Percentiles rank a stretch among this genome's conserved stretches.
These are phyloP conservation scores for Erpornis zantholeuca DNA, from an alignment of 2,113 vertebrate species.

Conservation along the genomic window DNA sequence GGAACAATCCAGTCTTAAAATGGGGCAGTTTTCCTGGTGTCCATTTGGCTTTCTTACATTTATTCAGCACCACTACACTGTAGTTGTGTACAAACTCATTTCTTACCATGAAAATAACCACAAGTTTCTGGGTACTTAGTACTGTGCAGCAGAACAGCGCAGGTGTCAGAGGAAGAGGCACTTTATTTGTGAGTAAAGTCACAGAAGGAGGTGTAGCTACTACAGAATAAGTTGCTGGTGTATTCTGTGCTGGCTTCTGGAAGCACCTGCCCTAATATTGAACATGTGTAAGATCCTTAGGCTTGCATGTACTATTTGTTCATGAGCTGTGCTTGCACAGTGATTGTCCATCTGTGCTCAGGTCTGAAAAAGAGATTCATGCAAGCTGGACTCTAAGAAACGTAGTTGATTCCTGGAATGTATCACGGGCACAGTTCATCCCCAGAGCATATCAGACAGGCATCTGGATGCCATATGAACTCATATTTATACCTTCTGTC, in stretches of 20 bases:
- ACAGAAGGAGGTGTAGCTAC: not conserved
- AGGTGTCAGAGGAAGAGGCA: not conserved
- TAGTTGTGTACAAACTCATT: not conserved
- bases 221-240: not conserved
- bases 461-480: not conserved
- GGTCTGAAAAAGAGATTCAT: not conserved
- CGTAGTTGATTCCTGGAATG: not conserved
- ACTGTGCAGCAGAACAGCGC: not conserved
- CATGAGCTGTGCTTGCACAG: not conserved
- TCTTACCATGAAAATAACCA: not conserved
- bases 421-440: not conserved
- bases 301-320: not conserved
- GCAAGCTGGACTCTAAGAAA: not conserved
- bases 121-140: not conserved
- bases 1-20: not conserved
- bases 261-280: not conserved
- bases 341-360: not conserved
- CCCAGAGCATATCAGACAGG: not conserved
- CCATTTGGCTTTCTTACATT: not conserved
- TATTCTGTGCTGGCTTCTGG: not conserved
- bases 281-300: not conserved
- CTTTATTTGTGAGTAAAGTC: not conserved
- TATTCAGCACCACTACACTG: not conserved
- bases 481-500: not conserved
- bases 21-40: not conserved